These are phyloP conservation scores for Sesia bembeciformis DNA, from an alignment of 2,888 invertebrate species.

Conservation along the genomic window DNA sequence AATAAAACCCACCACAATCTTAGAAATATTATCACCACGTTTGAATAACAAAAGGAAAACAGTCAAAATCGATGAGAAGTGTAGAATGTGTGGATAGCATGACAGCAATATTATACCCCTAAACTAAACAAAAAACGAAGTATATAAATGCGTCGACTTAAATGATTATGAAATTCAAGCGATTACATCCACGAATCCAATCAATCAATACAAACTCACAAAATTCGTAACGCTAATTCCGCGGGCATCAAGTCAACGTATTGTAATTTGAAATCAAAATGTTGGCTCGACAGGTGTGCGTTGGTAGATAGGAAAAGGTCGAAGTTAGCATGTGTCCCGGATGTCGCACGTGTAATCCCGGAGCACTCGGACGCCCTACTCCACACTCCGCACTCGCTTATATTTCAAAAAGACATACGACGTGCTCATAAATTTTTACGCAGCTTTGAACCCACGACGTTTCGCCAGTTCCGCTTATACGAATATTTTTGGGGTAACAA, in stretches of 20 bases:
- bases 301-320: slow-evolving; percentile 15
- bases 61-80: too few relatives aligned
- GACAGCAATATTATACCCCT: too few relatives aligned
- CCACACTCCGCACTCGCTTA: slow-evolving; percentile 16
- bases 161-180: too few relatives aligned
- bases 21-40: too few relatives aligned
- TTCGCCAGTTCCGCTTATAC: slow-evolving; percentile 14
- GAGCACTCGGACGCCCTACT: slow-evolving; percentile 7
- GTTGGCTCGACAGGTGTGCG: slow-evolving; percentile 5
- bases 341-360: slow-evolving; percentile 23
- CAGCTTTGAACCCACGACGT: slow-evolving; percentile 36
- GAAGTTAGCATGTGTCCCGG: slow-evolving; percentile 9
- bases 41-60: too few relatives aligned
- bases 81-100: too few relatives aligned
- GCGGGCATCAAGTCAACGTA: slow-evolving; percentile 3
- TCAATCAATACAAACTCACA: too few relatives aligned
- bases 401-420: slow-evolving; percentile 34
- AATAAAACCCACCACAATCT: too few relatives aligned
- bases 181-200: too few relatives aligned
- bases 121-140: too few relatives aligned
- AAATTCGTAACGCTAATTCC: too few relatives aligned
- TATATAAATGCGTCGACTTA: too few relatives aligned
- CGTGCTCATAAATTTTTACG: slow-evolving; percentile 50
- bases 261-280: slow-evolving; percentile 18
- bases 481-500: slow-evolving; percentile 25